Evolutionary conservation across 2,888 invertebrate genomes (phyloP), one percentile per base, ranked within the genome.

Genomic region (Cryptocephalus moraei): DNA sequence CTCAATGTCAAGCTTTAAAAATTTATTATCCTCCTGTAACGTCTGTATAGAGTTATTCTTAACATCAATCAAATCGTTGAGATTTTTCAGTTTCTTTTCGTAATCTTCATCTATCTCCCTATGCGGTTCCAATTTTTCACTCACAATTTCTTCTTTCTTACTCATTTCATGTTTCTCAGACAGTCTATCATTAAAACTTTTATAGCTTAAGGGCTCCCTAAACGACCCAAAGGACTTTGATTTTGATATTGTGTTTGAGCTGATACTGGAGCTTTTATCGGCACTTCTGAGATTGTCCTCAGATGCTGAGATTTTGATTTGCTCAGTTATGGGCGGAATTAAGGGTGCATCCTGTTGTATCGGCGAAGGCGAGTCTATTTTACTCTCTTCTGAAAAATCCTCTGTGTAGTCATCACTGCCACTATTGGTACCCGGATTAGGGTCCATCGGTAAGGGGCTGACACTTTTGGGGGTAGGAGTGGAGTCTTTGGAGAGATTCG

Each of bases 391-490:
- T 42, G 62, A 63, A 55, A 68, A 68, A 55, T 68, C 68, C 47
- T 68, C 65, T 45, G 64, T 66, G 50, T 68, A 68, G 32, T 62
- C 62, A 47, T 61, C 54, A 45, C 54, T 55, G 14, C 51, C 55
- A 45, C 55, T 56, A 39, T 11, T 33, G 33, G 51, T 44, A 41
- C 52, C 49, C 22, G 47, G 50, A 36, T 36, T 36, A 39, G 53
- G 49, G 53, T 70, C 69, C 45, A 64, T 55, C 10, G 69, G 68
- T 38, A 69, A 55, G 11, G 70, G 69, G 51, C 69, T 69, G 6
- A 68, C 47, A 58, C 69, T 68, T 54, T 66, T 68, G 10, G 68
- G 67, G 8, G 69, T 68, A 8, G 69, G 68, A 10, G 68, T 68
- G 13, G 66, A 64, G 46, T 59, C 56, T 43, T 60, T 59, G 1